Conservation (phyloP, 1,140 invertebrate species). For the Stratiolaelaps scimitus region DNA sequence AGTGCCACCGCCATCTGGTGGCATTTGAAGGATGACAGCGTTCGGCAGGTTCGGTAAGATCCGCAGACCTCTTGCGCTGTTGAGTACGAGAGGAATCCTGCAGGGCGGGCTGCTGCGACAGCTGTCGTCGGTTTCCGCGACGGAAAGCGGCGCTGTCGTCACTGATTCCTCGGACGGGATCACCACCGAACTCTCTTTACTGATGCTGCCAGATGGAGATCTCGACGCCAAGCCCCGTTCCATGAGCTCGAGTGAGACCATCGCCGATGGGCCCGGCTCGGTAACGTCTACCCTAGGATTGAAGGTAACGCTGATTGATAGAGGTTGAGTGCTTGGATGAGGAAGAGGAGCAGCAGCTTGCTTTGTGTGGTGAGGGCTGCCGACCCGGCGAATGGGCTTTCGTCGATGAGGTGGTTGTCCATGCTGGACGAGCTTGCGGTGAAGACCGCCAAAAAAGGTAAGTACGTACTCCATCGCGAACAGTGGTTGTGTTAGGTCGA, state of each 20-base stretch:
- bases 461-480: slow-evolving; percentile 16
- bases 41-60: too few relatives aligned
- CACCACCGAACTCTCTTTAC: slow-evolving; percentile 18
- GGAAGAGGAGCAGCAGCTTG: too few relatives aligned
- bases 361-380: background rate
- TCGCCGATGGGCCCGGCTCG: slow-evolving; percentile 1
- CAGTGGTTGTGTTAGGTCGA: background rate
- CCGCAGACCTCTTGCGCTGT: slow-evolving; percentile 15
- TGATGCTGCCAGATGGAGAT: background rate
- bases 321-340: too few relatives aligned
- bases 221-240: background rate
- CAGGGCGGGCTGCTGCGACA: background rate
- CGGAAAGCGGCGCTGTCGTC: slow-evolving; percentile 24
- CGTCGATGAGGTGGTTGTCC: background rate
- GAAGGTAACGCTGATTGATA: background rate
- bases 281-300: background rate
- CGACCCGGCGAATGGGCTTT: background rate
- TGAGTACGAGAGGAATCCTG: slow-evolving; percentile 9
- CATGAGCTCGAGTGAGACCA: background rate
- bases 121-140: slow-evolving; percentile 6
- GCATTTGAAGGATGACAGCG: background rate
- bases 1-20: background rate
- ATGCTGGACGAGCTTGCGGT: slow-evolving; percentile 10
- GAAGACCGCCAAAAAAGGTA: background rate
- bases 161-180: slow-evolving; percentile 19